These are phyloP conservation scores for Philhelius pedissequus DNA, from an alignment of 2,888 invertebrate species.

Conservation along the genomic window DNA sequence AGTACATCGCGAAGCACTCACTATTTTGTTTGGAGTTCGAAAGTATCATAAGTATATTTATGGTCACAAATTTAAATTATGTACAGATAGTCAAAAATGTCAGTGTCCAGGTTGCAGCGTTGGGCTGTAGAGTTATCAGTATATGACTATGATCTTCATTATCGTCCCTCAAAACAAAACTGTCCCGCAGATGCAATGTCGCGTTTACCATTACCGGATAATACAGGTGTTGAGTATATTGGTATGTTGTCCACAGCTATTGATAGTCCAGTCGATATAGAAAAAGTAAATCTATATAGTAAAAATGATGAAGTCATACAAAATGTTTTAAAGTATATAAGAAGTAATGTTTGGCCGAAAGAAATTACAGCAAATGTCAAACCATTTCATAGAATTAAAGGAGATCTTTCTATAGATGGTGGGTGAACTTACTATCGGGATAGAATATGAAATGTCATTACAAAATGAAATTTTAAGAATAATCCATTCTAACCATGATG, in stretches of 20 bases:
- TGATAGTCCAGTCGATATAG: background rate
- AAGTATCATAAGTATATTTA: slow-evolving; percentile 76
- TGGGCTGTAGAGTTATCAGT: slow-evolving; percentile 1
- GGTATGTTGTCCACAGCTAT: background rate
- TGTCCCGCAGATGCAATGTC: slow-evolving; percentile 11
- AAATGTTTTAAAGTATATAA: background rate
- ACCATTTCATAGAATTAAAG: background rate
- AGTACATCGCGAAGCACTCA: background rate
- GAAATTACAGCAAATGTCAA: background rate
- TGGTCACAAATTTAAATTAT: slow-evolving; percentile 71
- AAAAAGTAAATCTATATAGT: background rate
- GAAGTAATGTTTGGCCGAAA: background rate
- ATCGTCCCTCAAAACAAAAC: background rate
- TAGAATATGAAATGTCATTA: slow-evolving; percentile 32
- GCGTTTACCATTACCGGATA: background rate
- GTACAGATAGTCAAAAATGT: slow-evolving; percentile 61
- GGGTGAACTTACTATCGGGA: slow-evolving; percentile 16
- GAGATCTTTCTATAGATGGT: background rate
- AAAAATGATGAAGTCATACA: background rate
- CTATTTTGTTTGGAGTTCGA: slow-evolving; percentile 73
- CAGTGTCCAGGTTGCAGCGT: background rate
- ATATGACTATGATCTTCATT: slow-evolving; percentile 6
- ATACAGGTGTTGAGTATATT: slow-evolving; percentile 18
- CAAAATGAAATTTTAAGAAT: slow-evolving; percentile 47
- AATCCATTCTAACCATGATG: slow-evolving; percentile 70